These are phyloP conservation scores for Leptothorax acervorum DNA, from an alignment of 2,888 invertebrate genomes.

Conservation along the genomic window DNA sequence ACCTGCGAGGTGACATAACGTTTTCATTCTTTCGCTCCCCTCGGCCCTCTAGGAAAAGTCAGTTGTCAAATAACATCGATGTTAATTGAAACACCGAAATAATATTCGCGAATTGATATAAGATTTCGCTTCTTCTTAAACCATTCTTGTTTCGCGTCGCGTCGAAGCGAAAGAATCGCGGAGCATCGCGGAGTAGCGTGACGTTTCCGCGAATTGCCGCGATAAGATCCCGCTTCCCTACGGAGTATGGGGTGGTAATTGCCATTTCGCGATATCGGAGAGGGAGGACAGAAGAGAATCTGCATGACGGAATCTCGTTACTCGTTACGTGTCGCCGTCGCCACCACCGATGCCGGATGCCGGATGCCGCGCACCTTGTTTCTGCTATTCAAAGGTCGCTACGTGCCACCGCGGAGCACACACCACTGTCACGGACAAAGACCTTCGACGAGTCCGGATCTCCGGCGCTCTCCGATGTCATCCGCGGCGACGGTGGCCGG, in stretches of 20 bases:
- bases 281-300: background rate
- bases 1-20: constrained; percentile 22
- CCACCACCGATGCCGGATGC: background rate
- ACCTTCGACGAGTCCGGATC: constrained; percentile 51
- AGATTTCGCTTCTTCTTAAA: constrained; percentile 6
- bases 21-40: background rate
- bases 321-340: background rate
- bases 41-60: background rate
- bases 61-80: background rate
- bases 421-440: constrained; percentile 57
- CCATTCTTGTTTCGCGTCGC: background rate
- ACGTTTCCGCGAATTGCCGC: background rate
- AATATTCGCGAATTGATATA: constrained; percentile 13
- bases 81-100: constrained; percentile 1
- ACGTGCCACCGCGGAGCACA: constrained; percentile 19
- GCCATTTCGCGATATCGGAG: background rate
- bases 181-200: background rate
- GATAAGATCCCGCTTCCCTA: background rate
- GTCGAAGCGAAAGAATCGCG: background rate
- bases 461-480: constrained; percentile 40
- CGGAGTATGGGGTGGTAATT: no score
- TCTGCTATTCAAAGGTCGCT: constrained; percentile 47
- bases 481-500: background rate
- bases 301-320: background rate
- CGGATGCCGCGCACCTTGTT: constrained; percentile 23